Evolutionary conservation across 2,113 vertebrate species (phyloP), one percentile per base, ranked within the genome.

Genomic region (Chionodraco myersi): DNA sequence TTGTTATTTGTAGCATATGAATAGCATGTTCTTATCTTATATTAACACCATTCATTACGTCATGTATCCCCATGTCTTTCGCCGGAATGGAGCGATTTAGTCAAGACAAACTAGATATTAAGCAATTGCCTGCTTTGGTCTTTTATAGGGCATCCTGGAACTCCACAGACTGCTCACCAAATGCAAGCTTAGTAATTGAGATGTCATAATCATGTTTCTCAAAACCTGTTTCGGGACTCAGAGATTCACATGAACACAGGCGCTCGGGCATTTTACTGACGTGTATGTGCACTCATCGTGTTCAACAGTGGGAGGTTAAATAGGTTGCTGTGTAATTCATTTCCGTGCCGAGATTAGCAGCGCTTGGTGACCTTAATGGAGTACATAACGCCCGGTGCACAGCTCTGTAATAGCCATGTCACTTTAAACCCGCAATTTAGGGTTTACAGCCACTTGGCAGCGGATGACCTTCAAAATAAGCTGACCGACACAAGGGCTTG

Each of bases 111-210:
- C 49, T 7, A 8, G 21, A 45, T 13, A 26, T 23, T 11, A 54
- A 69, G 1, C 51, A 10, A 53, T 13, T 14, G 49, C 52, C 26
- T 21, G 26, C 34, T 36, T 51, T 8, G 12, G 64, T n/a, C 12
- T 11, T 60, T 63, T 6, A 70, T 23, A 54, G 36, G 36, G 10
- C 15, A 30, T 61, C 45, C 53, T 60, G 34, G 62, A 74, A 71
- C 16, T 57, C 23, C 18, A 13, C 18, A 10, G 8, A 23, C n/a
- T 65, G n/a, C 45, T 53, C 34, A 41, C 5, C 5, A 53, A 44
- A 48, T 68, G 75, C 61, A 26, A 41, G 51, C 67, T 64, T 71
- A 83, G 49, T 5, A 49, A 66, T 10, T 74, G 81, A 72, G 36
- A 6, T 41, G 7, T 41, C 49, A 34, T 45, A 23, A 68, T 41